Conservation (phyloP, 1,140 invertebrate genomes). For the Tigriopus japonicus region DNA sequence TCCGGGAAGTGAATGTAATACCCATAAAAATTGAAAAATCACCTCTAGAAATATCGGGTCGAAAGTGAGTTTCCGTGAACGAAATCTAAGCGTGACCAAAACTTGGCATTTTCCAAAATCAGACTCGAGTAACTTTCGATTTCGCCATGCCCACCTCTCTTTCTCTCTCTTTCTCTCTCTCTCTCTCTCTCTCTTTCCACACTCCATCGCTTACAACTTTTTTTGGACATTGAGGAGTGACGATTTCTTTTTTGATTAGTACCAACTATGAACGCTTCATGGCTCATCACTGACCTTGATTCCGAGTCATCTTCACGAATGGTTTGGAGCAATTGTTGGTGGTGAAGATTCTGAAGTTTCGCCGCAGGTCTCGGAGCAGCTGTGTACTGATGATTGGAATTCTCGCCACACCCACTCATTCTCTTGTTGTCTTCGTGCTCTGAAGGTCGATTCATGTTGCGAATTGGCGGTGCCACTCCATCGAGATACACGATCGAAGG, state of each 20-base stretch:
- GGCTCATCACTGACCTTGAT: not conserved
- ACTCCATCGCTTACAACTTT: not conserved
- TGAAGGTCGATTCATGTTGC: not conserved
- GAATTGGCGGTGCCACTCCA: not conserved
- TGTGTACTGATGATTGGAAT: not conserved
- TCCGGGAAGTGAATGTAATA: too few species aligned
- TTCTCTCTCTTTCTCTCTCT: too few species aligned
- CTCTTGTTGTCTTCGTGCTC: not conserved
- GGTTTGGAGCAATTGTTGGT: not conserved
- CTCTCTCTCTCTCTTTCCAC: not conserved
- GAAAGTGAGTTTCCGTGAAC: too few species aligned
- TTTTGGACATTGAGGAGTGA: not conserved
- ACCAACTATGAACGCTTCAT: not conserved
- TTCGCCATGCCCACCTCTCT: not conserved
- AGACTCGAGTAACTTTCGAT: not conserved
- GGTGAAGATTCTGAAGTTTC: not conserved
- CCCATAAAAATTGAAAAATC: too few species aligned
- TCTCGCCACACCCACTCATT: not conserved
- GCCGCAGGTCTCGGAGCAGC: not conserved
- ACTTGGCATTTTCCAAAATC: not conserved
- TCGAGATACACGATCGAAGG: conserved; percentile 10
- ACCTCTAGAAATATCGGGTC: too few species aligned
- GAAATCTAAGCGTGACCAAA: not conserved
- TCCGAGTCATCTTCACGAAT: conserved; percentile 1
- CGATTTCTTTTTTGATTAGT: not conserved